A percentile compares a stretch with the other conserved stretches of the same genome.
Evolutionary conservation across 2,888 invertebrate species (phyloP).

Genomic region (Belgica antarctica): DNA sequence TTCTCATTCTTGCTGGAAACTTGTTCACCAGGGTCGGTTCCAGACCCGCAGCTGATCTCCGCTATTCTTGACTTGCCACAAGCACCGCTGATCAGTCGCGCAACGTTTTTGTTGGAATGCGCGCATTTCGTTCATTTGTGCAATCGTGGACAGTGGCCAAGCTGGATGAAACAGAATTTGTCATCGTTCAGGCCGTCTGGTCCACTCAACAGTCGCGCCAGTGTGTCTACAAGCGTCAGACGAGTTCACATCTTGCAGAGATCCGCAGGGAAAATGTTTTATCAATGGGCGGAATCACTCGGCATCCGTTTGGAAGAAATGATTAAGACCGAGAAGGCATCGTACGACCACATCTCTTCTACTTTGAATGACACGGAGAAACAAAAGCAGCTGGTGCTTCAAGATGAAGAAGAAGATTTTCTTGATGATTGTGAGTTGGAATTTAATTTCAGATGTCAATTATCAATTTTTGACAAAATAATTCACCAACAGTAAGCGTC

Average conservation of each 20-base stretch:
- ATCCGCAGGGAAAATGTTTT: slow-evolving; percentile 94
- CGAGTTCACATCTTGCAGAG: slow-evolving; percentile 74
- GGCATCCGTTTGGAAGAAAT: slow-evolving; percentile 90
- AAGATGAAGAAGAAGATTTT: slow-evolving; percentile 95
- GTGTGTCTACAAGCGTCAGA: slow-evolving; percentile 60
- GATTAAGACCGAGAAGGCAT: slow-evolving; percentile 74
- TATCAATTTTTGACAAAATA: slow-evolving; percentile 12
- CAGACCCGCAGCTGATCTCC: slow-evolving; percentile 93
- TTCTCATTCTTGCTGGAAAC: slow-evolving; percentile 92
- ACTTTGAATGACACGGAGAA: slow-evolving; percentile 73
- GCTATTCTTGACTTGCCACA: slow-evolving; percentile 92
- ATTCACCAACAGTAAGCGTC: slow-evolving; percentile 54
- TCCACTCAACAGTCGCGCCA: slow-evolving; percentile 56
- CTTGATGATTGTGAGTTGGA: slow-evolving; percentile 72
- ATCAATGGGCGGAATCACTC: slow-evolving; percentile 68
- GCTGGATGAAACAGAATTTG: slow-evolving; percentile 90
- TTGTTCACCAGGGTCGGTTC: slow-evolving; percentile 92
- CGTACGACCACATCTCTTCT: slow-evolving; percentile 65
- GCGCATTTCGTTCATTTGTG: slow-evolving; percentile 96
- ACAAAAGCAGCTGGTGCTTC: slow-evolving; percentile 73
- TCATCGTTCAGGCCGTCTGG: slow-evolving; percentile 72
- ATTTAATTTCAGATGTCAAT: too few species aligned
- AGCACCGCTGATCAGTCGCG: slow-evolving; percentile 90
- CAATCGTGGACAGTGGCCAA: slow-evolving; percentile 97
- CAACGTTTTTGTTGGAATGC: slow-evolving; percentile 89